Percentiles rank a stretch among this genome's conserved stretches.
These are phyloP conservation scores for Okapia johnstoni DNA, from an alignment of 2,113 vertebrate genomes.

Conservation along the genomic window DNA sequence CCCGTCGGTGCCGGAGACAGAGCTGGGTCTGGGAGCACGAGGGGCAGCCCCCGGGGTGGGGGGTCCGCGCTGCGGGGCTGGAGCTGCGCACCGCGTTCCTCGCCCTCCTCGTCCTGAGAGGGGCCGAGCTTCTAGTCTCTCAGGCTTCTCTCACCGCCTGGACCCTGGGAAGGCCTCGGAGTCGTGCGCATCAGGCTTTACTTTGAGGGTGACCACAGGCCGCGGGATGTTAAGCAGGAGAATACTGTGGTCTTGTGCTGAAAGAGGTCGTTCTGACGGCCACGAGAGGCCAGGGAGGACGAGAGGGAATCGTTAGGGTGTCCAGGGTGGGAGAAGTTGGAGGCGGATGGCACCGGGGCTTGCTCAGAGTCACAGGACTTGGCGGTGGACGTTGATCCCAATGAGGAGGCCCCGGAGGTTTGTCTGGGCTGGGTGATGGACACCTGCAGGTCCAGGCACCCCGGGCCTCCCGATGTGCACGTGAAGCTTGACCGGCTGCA, in stretches of 20 bases:
- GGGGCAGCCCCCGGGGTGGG: background rate
- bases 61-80: fast-evolving
- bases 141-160: background rate
- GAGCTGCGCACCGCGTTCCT: background rate
- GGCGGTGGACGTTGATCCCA: background rate
- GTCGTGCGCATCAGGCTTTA: background rate
- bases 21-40: background rate
- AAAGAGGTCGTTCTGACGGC: background rate
- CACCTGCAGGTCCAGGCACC: background rate
- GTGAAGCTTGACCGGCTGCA: fast-evolving
- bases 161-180: background rate
- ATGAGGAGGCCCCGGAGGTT: background rate
- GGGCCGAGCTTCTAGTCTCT: background rate
- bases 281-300: fast-evolving
- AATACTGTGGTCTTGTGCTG: background rate
- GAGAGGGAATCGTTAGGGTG: background rate
- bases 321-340: background rate
- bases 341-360: background rate
- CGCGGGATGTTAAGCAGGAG: background rate
- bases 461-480: fast-evolving
- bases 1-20: fast-evolving
- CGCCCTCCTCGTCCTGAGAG: background rate
- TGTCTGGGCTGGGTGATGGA: background rate
- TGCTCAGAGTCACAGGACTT: background rate
- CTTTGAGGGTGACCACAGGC: background rate